A percentile compares a stretch with the other conserved stretches of the same genome.
Conservation (phyloP, 2,888 invertebrate species). For the Bedellia somnulentella region DNA sequence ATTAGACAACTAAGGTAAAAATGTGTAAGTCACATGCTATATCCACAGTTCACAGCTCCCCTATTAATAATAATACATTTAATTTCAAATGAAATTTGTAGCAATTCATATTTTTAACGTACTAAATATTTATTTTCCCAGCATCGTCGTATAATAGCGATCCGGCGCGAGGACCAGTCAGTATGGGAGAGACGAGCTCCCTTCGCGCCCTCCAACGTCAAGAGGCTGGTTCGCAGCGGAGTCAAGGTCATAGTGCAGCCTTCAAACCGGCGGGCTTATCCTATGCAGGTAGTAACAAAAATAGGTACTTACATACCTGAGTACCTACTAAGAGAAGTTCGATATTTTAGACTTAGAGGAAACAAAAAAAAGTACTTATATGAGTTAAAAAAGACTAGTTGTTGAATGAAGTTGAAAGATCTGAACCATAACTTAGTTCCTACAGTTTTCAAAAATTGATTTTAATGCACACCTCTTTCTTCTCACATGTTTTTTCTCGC, state of each 20-base stretch:
- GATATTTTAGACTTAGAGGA: too few relatives aligned
- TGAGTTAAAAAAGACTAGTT: too few relatives aligned
- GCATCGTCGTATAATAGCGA: constrained; percentile 76
- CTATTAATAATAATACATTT: background rate
- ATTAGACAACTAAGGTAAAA: too few relatives aligned
- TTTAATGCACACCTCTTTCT: too few relatives aligned
- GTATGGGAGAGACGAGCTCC: constrained; percentile 97
- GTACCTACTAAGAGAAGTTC: background rate
- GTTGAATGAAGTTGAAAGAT: too few relatives aligned
- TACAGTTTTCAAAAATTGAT: too few relatives aligned
- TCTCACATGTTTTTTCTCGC: too few relatives aligned
- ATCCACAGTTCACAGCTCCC: background rate
- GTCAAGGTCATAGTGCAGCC: constrained; percentile 97
- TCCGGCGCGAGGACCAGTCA: constrained; percentile 89
- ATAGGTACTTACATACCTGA: background rate
- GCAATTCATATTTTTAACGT: background rate
- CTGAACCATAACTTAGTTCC: too few relatives aligned
- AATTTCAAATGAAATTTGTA: background rate
- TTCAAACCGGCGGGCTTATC: constrained; percentile 95
- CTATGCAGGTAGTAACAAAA: constrained; percentile 76
- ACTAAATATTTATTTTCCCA: constrained; percentile 17
- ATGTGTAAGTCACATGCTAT: background rate
- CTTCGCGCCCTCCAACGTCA: constrained; percentile 89
- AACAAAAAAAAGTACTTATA: too few relatives aligned
- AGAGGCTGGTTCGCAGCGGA: constrained; percentile 81